Conservation (phyloP, 2,113 vertebrate genomes). For the Bufo gargarizans region DNA sequence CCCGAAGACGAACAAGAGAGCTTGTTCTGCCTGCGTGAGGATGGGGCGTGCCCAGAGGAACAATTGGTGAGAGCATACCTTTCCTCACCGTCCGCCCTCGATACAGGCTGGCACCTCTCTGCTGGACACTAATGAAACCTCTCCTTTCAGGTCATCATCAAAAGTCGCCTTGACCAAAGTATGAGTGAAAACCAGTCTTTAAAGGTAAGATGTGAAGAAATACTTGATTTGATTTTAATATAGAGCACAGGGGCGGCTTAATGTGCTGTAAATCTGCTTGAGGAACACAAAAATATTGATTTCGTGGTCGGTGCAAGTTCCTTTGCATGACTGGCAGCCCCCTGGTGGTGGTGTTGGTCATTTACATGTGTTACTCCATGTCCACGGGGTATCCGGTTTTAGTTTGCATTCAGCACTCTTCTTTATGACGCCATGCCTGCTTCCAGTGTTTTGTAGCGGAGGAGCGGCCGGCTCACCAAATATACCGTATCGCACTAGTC, state of each 20-base stretch:
- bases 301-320: neutral
- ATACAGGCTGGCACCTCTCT: neutral
- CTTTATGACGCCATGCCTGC: neutral
- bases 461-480: neutral
- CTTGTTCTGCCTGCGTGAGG: constrained; percentile 78
- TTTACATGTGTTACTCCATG: neutral
- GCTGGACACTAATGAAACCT: neutral
- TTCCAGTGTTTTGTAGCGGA: neutral
- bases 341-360: neutral
- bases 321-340: too few species aligned
- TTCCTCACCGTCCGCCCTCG: neutral
- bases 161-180: constrained; percentile 93
- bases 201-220: constrained; percentile 77
- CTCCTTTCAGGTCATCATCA: constrained; percentile 82
- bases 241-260: too few species aligned
- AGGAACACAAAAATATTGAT: too few species aligned
- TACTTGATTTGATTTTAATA: too few species aligned
- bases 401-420: neutral
- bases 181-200: constrained; percentile 90
- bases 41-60: constrained; percentile 81
- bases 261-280: too few species aligned
- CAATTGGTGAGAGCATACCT: constrained; percentile 80
- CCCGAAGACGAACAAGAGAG: constrained; percentile 91
- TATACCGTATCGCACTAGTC: neutral
- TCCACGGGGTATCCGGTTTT: neutral